Evolutionary conservation across 2,113 vertebrate genomes (phyloP).

Genomic region (Sorex fumeus): DNA sequence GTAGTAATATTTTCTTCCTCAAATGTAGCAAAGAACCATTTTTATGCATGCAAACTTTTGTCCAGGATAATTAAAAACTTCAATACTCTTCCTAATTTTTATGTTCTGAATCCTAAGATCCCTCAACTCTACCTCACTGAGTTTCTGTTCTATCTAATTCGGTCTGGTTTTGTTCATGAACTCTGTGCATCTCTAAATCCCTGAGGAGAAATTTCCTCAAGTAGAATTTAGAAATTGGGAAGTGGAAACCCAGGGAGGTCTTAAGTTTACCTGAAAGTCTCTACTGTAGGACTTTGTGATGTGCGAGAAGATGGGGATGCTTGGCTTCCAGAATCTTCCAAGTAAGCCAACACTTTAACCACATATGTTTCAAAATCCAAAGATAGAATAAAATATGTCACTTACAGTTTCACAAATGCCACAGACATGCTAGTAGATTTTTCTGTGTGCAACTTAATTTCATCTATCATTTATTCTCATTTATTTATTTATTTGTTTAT

Average conservation of each 20-base stretch:
- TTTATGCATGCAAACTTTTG: slow-evolving; percentile 45
- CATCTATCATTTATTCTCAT: not conserved
- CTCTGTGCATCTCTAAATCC: slow-evolving; percentile 19
- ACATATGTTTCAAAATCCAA: slow-evolving; percentile 46
- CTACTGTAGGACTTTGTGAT: not conserved
- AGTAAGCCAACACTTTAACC: slow-evolving; percentile 10
- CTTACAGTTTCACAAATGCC: slow-evolving; percentile 51
- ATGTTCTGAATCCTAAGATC: not conserved
- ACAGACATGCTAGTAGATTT: slow-evolving; percentile 17
- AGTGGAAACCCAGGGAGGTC: not conserved
- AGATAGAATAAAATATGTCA: not conserved
- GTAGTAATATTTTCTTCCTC: slow-evolving; percentile 19
- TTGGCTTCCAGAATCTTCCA: not conserved
- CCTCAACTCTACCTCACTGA: not conserved
- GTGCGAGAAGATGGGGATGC: not conserved
- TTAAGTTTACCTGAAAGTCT: not conserved
- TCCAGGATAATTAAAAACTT: slow-evolving; percentile 8
- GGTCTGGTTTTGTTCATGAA: not conserved
- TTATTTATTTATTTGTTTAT: too few species aligned
- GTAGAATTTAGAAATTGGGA: slow-evolving; percentile 23
- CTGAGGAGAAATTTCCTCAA: not conserved
- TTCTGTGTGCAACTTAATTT: slow-evolving; percentile 23
- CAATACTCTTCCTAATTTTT: too few species aligned
- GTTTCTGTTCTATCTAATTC: not conserved
- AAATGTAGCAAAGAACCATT: slow-evolving; percentile 33